Evolutionary conservation across 2,797 vertebrate genomes (phyloP).

Genomic region (Sebastes hubbsi): DNA sequence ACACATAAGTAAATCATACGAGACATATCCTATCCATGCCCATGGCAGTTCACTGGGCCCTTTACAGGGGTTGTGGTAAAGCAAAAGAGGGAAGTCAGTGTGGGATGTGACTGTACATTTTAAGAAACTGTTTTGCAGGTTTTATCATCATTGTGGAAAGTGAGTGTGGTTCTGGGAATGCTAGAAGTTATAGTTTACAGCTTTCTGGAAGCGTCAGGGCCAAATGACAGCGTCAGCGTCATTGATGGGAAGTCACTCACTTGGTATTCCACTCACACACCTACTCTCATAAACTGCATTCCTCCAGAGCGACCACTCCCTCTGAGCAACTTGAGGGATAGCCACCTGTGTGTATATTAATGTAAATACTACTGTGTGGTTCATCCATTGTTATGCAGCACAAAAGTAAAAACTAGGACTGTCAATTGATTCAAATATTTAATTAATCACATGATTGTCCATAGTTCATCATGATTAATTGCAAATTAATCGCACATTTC

Average conservation of each 20-base stretch:
- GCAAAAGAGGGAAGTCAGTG: not conserved
- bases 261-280: slow-evolving; percentile 7
- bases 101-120: not conserved
- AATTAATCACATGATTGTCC: too few relatives aligned
- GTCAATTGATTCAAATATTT: too few relatives aligned
- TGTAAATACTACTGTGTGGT: not conserved
- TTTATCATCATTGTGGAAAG: not conserved
- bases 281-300: not conserved
- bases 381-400: not conserved
- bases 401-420: not conserved
- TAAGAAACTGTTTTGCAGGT: not conserved
- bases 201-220: not conserved
- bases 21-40: slow-evolving; percentile 15
- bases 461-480: too few relatives aligned
- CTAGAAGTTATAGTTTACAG: not conserved
- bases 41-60: not conserved
- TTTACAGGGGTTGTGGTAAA: not conserved
- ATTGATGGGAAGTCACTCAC: not conserved
- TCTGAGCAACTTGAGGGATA: not conserved
- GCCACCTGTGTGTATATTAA: not conserved
- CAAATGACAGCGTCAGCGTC: not conserved
- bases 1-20: slow-evolving; percentile 14
- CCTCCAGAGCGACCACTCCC: not conserved
- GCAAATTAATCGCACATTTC: too few relatives aligned
- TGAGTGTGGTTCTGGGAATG: not conserved